Evolutionary conservation across 2,797 vertebrate genomes (phyloP), one percentile per base, ranked within the genome.

Genomic region (Leucoraja ocellata): DNA sequence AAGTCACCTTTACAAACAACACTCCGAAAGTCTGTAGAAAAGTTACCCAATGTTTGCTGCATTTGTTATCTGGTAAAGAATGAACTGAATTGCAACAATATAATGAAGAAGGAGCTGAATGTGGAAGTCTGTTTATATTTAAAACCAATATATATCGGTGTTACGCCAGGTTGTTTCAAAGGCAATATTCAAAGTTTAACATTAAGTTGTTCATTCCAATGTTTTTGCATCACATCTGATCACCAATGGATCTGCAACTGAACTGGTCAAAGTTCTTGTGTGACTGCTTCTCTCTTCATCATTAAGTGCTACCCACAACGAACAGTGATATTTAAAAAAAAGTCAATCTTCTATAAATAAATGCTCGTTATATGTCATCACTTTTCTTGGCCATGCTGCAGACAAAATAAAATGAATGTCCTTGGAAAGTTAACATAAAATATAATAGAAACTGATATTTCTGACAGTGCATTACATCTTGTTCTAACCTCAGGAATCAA

Each of bases 371-470:
- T 21, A 63, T n/a, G n/a, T 86, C 58, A 65, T 1, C 36, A 32
- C 77, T 16, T 65, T 61, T 32, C 16, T 65, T 88, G 81, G n/a
- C 46, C 32, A 65, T 14, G 63, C 7, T 9, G n/a, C 6, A 21
- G 21, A 25, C 1, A 28, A 28, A 13, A 28, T 25, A 83, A 88
- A 32, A 65, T 65, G 23, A 65, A 88, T 36, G 61, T 7, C 54
- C 14, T 84, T 84, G 81, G n/a, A 68, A 36, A 36, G n/a, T 88
- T 68, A 32, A 16, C 28, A 32, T 14, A 68, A 88, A 88, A 65
- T 68, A 68, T 32, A 88, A 32, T 16, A 88, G 84, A 88, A 88
- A 32, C n/a, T 88, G 61, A 68, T 88, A 32, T 65, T 16, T 88
- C 28, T 65, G 84, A 65, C 32, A 2, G 14, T 18, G 16, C 1